A percentile compares a stretch with the other conserved stretches of the same genome.
Evolutionary conservation across 2,888 invertebrate species (phyloP).

Genomic region (Acanthosepion esculentum): DNA sequence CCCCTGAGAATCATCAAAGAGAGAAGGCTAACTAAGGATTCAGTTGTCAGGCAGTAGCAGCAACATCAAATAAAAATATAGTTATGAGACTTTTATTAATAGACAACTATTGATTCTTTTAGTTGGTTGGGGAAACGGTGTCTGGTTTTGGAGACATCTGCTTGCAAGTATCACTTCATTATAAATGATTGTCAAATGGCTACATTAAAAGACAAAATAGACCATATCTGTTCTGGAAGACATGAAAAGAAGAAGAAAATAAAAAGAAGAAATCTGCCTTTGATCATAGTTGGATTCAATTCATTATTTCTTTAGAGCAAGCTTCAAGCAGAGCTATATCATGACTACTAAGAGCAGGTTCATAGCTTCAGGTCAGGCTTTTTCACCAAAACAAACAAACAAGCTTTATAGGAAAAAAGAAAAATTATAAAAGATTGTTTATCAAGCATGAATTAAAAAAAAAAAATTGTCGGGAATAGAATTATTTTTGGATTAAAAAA

Average conservation of each 20-base stretch:
- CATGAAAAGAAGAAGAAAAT: not conserved
- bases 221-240: not conserved
- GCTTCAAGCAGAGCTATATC: not conserved
- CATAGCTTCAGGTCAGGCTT: not conserved
- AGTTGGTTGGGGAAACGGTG: not conserved
- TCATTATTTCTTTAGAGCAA: not conserved
- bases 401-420: too few relatives aligned
- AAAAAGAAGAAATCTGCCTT: not conserved
- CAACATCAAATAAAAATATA: not conserved
- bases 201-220: not conserved
- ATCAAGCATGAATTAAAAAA: too few relatives aligned
- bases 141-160: not conserved
- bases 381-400: not conserved
- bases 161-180: not conserved
- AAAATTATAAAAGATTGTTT: too few relatives aligned
- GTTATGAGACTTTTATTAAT: not conserved
- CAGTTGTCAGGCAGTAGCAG: not conserved
- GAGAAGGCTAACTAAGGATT: not conserved
- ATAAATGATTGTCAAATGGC: not conserved
- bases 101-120: conserved; percentile 15
- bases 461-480: too few relatives aligned
- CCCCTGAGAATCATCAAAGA: not conserved
- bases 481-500: too few relatives aligned
- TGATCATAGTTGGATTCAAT: not conserved
- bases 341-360: not conserved